Base-by-base conservation (phyloP, 1,140 invertebrate genomes). In the Helicoverpa zea region DNA sequence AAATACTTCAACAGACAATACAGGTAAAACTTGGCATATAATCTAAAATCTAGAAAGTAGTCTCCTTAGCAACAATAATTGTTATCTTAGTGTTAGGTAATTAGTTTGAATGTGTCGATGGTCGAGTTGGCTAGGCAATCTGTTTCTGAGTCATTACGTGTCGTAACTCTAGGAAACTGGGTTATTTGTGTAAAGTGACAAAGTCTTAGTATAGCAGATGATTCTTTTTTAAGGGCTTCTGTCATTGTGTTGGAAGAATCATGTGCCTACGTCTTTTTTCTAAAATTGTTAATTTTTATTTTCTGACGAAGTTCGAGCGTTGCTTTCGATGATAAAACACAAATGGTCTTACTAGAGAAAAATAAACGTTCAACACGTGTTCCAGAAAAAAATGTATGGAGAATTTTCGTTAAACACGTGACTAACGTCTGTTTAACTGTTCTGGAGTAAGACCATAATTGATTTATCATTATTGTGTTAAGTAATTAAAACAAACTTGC, bases 111-210 rank as follows among this genome's bases (percentile, higher is more conserved):
- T 52, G 74, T 78, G 51, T 43, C 51, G 14, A 66, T 77, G 9
- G 51, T 29, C 56, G 51, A 66, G n/a, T 78, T 43, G 59, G 61
- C 63, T 64, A 47, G 2, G 59, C 18, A 4, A 9, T 23, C 51
- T 14, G n/a, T 30, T 54, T 12, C 10, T 78, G 63, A 78, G 29
- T 78, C 61, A 78, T 68, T 52, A 66, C 4, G 13, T 47, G 23
- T 30, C n/a, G 58, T 58, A 52, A 52, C 30, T 66, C 49, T 64
- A 52, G 56, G 56, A 35, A 59, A 75, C 72, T 73, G 70, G 70
- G 70, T 56, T 73, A 73, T 73, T 73, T 73, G 29, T 49, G 70
- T 35, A 13, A 14, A 35, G 30, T 73, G 70, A 73, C 70, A 73
- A 56, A 49, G 56, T 73, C 7, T 3, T 23, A 5, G 4, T 52